phyloP scores from a whole-genome alignment of 1,140 invertebrate species.

The Epicauta chinensis region DNA sequence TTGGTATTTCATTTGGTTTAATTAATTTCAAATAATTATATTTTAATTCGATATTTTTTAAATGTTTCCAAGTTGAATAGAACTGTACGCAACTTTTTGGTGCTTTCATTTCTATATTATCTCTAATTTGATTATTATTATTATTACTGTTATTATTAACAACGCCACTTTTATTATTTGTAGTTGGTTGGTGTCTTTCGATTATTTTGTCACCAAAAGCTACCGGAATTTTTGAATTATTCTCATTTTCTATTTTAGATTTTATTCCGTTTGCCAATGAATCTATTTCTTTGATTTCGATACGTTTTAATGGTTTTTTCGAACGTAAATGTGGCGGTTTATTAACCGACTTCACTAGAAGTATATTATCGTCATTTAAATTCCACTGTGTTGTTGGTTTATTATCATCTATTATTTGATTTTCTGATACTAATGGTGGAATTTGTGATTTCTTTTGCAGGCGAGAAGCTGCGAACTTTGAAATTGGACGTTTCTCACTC shows the following conservation, averaged over 20 bases:
- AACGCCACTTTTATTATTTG: conserved; percentile 21
- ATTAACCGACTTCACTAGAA: conserved; percentile 27
- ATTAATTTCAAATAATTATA: conserved; percentile 32
- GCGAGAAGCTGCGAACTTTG: conserved; percentile 34
- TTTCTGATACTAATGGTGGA: conserved; percentile 4
- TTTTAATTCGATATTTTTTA: conserved; percentile 23
- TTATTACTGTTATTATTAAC: conserved; percentile 24
- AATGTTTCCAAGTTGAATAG: conserved; percentile 26
- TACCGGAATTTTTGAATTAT: conserved; percentile 21
- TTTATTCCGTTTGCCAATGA: background rate
- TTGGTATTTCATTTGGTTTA: conserved; percentile 26
- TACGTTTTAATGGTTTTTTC: conserved; percentile 32
- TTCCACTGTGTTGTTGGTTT: conserved; percentile 10
- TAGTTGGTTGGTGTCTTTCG: conserved; percentile 14
- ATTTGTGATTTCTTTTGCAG: conserved; percentile 13
- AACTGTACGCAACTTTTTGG: conserved; percentile 36
- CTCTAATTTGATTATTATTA: conserved; percentile 17
- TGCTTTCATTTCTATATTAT: conserved; percentile 11
- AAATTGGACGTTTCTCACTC: conserved; percentile 30
- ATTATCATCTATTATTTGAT: conserved; percentile 12
- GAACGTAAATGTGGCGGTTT: conserved; percentile 36
- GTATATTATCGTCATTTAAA: conserved; percentile 17
- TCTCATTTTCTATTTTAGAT: conserved; percentile 1
- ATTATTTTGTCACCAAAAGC: conserved; percentile 22
- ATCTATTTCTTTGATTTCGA: conserved; percentile 31